Percentiles rank a stretch among this genome's conserved stretches.
phyloP scores from a whole-genome alignment of 2,888 invertebrate genomes.

The Leptura quadrifasciata region DNA sequence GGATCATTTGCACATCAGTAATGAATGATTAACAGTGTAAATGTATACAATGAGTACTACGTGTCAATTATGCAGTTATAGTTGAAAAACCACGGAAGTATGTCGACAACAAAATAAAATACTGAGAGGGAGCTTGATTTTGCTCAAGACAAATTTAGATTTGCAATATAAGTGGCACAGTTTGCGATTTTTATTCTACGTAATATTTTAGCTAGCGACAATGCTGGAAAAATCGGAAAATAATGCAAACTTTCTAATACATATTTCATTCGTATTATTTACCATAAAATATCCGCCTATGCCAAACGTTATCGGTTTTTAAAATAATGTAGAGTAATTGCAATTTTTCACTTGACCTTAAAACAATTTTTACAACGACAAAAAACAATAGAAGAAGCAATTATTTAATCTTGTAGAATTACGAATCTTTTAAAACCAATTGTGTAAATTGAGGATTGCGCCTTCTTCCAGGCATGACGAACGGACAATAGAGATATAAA shows the following conservation, averaged over 20 bases:
- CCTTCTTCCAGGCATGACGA: slow-evolving; percentile 1
- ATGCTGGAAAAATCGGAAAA: too few species aligned
- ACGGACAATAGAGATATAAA: neutral
- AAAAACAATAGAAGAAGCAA: slow-evolving; percentile 18
- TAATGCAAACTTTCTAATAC: neutral
- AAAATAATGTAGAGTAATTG: neutral
- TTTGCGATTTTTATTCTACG: too few species aligned
- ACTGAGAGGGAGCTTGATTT: neutral
- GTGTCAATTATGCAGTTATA: neutral
- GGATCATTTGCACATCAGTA: neutral
- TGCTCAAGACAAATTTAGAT: too few species aligned
- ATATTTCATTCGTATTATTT: neutral
- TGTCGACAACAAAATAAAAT: neutral
- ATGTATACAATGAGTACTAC: slow-evolving; percentile 3
- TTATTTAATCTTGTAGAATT: slow-evolving; percentile 35
- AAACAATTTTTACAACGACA: neutral
- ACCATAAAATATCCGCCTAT: neutral
- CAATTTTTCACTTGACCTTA: slow-evolving; percentile 6
- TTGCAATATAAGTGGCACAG: too few species aligned
- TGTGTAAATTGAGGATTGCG: slow-evolving; percentile 7
- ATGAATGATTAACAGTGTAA: neutral
- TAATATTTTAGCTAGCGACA: too few species aligned
- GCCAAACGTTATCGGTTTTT: neutral
- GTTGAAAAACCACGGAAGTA: neutral
- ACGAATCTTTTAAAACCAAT: slow-evolving; percentile 23